phyloP scores from a whole-genome alignment of 2,888 invertebrate genomes.

The Cryptosula pallasiana region DNA sequence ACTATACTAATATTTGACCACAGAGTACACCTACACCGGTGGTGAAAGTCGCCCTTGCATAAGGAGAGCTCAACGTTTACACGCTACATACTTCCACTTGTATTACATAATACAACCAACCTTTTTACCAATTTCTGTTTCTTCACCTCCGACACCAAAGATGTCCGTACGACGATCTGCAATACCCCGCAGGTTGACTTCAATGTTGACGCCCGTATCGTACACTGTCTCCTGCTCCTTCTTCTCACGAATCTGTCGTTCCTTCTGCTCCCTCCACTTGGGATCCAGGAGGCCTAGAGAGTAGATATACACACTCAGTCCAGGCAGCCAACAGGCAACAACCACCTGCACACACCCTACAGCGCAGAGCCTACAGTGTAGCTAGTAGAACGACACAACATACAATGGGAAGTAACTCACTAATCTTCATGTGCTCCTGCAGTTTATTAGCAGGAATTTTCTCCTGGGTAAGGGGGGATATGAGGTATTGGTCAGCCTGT shows the following conservation, averaged over 20 bases:
- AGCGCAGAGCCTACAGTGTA: too few species aligned
- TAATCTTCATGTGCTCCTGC: constrained; percentile 93
- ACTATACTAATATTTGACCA: too few species aligned
- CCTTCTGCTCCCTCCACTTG: constrained; percentile 94
- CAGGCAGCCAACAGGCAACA: too few species aligned
- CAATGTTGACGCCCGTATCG: constrained; percentile 69
- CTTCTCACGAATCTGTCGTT: constrained; percentile 87
- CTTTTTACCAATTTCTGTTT: constrained; percentile 98
- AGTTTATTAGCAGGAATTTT: constrained; percentile 94
- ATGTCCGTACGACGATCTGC: constrained; percentile 99
- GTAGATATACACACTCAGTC: too few species aligned
- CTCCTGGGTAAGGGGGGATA: constrained; percentile 97
- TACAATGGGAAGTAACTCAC: too few species aligned
- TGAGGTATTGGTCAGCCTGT: constrained; percentile 63
- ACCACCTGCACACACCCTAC: too few species aligned
- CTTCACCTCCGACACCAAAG: constrained; percentile 95
- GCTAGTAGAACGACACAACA: too few species aligned
- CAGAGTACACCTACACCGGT: too few species aligned
- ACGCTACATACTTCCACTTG: too few species aligned
- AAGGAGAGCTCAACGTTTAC: too few species aligned
- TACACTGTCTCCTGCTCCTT: constrained; percentile 82
- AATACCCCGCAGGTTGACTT: constrained; percentile 86
- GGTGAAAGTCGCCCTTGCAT: too few species aligned
- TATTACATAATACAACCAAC: too few species aligned
- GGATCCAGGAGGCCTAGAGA: constrained; percentile 78